Conservation (phyloP, 2,113 vertebrate species). For the Pogonocichla stellata region DNA sequence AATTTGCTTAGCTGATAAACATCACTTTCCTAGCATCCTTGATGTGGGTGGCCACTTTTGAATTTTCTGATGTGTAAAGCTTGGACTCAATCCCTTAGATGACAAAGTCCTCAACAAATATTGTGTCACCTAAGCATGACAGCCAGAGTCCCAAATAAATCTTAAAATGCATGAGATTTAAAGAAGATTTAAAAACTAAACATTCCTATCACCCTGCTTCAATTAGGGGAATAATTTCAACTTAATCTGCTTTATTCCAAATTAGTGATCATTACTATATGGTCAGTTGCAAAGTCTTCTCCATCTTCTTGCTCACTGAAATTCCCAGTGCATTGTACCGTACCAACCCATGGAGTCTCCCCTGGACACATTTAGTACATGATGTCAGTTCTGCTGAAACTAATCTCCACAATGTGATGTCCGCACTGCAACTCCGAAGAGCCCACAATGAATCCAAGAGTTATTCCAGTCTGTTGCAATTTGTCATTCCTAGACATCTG, state of each 20-base stretch:
- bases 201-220: background rate
- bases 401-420: background rate
- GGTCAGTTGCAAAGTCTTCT: background rate
- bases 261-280: background rate
- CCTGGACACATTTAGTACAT: background rate
- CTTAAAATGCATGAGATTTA: background rate
- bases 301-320: background rate
- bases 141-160: background rate
- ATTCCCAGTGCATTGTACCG: background rate
- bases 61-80: background rate
- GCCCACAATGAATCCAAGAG: background rate
- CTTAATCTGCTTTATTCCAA: background rate
- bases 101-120: background rate
- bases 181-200: background rate
- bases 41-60: background rate
- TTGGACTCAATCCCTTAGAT: background rate
- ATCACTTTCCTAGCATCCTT: background rate
- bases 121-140: background rate
- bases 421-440: background rate
- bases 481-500: background rate
- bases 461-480: background rate
- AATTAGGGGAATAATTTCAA: background rate
- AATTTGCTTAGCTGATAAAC: background rate
- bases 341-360: background rate
- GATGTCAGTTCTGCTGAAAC: background rate